A percentile compares a stretch with the other conserved stretches of the same genome.
These are phyloP conservation scores for Eurosta solidaginis DNA, from an alignment of 1,140 invertebrate genomes.

Conservation along the genomic window DNA sequence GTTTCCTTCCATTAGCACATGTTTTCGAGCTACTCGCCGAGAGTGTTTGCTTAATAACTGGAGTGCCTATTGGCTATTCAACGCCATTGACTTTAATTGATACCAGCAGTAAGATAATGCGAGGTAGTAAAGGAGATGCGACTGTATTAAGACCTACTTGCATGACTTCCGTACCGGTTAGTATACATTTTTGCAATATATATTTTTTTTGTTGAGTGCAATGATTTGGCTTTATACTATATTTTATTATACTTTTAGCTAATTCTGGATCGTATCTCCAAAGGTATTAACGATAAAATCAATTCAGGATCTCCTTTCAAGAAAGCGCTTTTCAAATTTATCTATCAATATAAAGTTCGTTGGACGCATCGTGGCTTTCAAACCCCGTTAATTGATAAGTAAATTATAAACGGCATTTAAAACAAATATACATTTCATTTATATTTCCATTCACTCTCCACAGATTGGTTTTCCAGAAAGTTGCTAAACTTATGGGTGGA, in stretches of 20 bases:
- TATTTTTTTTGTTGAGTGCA: background rate
- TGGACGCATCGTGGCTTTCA: slow-evolving; percentile 84
- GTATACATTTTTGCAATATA: slow-evolving; percentile 41
- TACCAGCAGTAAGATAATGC: slow-evolving; percentile 93
- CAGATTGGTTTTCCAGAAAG: slow-evolving; percentile 75
- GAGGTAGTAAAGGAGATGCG: slow-evolving; percentile 89
- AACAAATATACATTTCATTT: background rate
- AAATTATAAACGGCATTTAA: slow-evolving; percentile 34
- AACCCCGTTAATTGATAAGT: slow-evolving; percentile 79
- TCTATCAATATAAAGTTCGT: slow-evolving; percentile 87
- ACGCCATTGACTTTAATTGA: slow-evolving; percentile 95
- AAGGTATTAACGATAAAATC: slow-evolving; percentile 91
- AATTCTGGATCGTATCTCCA: slow-evolving; percentile 94
- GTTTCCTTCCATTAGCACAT: slow-evolving; percentile 94
- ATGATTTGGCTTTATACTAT: background rate
- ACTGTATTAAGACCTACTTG: slow-evolving; percentile 89
- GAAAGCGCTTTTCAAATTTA: slow-evolving; percentile 86
- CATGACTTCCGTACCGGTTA: slow-evolving; percentile 92
- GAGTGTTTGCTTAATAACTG: slow-evolving; percentile 74
- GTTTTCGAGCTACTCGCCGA: slow-evolving; percentile 92
- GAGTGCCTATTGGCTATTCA: slow-evolving; percentile 95
- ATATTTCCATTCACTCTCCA: slow-evolving; percentile 40
- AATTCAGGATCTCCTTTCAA: slow-evolving; percentile 75
- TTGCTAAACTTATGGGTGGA: slow-evolving; percentile 84
- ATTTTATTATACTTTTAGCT: slow-evolving; percentile 63